Conservation (phyloP, 1,140 invertebrate species). For the Teleogryllus occipitalis region DNA sequence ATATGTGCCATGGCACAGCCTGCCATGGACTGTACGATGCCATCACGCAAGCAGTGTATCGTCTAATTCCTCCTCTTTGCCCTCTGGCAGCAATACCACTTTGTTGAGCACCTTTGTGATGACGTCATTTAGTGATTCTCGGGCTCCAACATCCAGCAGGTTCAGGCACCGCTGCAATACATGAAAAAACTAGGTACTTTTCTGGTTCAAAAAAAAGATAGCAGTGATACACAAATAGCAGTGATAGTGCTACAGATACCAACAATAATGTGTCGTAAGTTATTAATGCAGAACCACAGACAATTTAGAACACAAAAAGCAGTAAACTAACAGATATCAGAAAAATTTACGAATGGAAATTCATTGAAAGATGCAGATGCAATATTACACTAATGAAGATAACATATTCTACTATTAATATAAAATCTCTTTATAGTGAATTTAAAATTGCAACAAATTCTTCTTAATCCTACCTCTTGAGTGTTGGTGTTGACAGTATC, state of each 20-base stretch:
- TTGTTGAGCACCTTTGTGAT: constrained; percentile 74
- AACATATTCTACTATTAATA: too few species aligned
- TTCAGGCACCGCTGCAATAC: constrained; percentile 57
- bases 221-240: background rate
- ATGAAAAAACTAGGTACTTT: constrained; percentile 15
- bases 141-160: constrained; percentile 74
- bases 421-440: too few species aligned
- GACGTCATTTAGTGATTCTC: constrained; percentile 80
- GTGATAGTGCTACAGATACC: background rate
- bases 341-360: too few species aligned
- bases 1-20: too few species aligned
- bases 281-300: too few species aligned
- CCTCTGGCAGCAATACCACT: constrained; percentile 61
- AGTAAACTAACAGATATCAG: too few species aligned
- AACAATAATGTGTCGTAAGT: background rate
- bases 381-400: too few species aligned
- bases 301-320: too few species aligned
- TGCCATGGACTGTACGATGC: too few species aligned
- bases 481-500: constrained; percentile 54
- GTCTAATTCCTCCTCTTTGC: constrained; percentile 83
- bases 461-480: constrained; percentile 52
- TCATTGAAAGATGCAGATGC: too few species aligned
- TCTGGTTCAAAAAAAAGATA: constrained; percentile 7
- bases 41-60: constrained; percentile 77
- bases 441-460: too few species aligned